Conservation (phyloP, 2,113 vertebrate species). For the Okapia johnstoni region DNA sequence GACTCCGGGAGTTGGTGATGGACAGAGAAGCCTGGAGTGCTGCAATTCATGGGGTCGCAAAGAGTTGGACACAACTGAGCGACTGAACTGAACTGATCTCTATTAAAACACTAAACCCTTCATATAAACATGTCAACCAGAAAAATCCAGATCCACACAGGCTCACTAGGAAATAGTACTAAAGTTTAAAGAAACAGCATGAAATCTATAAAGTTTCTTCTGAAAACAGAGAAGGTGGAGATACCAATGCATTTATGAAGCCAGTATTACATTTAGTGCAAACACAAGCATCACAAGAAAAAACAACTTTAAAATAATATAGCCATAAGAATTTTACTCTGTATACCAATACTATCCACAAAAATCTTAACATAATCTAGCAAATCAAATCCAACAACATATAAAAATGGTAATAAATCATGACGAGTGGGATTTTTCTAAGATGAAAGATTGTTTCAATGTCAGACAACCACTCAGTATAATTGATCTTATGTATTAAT, state of each 20-base stretch:
- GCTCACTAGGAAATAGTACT: background rate
- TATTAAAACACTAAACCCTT: background rate
- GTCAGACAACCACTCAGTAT: background rate
- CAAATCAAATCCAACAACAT: background rate
- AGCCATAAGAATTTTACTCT: background rate
- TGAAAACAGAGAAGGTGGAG: background rate
- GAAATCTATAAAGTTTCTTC: background rate
- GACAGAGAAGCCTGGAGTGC: no score
- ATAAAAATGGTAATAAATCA: constrained; percentile 27
- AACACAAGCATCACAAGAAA: background rate
- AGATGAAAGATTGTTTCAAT: background rate
- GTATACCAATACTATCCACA: background rate
- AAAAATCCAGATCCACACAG: background rate
- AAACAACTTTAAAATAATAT: background rate
- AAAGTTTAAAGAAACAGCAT: background rate
- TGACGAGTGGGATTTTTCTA: background rate
- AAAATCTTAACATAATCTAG: constrained; percentile 7
- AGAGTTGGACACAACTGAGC: no score
- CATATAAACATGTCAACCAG: background rate
- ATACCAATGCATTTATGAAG: background rate
- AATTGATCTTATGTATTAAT: background rate
- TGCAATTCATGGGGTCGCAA: no score
- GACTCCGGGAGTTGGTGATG: no score
- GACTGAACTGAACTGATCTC: no score
- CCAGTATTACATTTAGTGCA: background rate